A percentile compares a stretch with the other conserved stretches of the same genome.
Conservation (phyloP, 2,888 invertebrate species). For the Leuctra nigra region DNA sequence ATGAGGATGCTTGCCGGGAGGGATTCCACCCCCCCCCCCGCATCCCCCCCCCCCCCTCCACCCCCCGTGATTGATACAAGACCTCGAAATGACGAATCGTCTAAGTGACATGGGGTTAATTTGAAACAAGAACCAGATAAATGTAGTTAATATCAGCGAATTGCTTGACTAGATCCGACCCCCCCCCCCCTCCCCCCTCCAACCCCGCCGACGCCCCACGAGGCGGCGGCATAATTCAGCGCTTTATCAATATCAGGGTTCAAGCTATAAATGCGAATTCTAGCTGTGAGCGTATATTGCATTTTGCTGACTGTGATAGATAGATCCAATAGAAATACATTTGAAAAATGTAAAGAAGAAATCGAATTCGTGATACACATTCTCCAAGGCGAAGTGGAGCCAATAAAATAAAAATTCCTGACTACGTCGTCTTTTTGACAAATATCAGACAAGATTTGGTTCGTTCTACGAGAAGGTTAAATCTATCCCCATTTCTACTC, state of each 20-base stretch:
- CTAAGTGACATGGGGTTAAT: slow-evolving; percentile 30
- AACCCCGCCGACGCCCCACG: slow-evolving; percentile 15
- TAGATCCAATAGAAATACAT: slow-evolving; percentile 18
- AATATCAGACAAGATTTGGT: neutral
- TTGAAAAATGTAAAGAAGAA: slow-evolving; percentile 14
- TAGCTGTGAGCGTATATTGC: slow-evolving; percentile 17
- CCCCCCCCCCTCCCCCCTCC: slow-evolving; percentile 20
- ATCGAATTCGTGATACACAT: slow-evolving; percentile 5
- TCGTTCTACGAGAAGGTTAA: too few species aligned
- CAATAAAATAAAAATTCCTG: slow-evolving; percentile 12
- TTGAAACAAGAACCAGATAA: slow-evolving; percentile 31
- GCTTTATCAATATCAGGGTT: slow-evolving; percentile 24
- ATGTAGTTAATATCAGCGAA: slow-evolving; percentile 30
- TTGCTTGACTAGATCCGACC: slow-evolving; percentile 22
- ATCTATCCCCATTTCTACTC: too few species aligned
- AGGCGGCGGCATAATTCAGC: slow-evolving; percentile 27
- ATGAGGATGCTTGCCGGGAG: slow-evolving; percentile 21
- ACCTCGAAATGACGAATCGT: slow-evolving; percentile 29
- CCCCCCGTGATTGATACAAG: slow-evolving; percentile 29
- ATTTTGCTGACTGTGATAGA: slow-evolving; percentile 13
- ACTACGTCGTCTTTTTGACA: neutral
- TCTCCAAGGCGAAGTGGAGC: neutral
- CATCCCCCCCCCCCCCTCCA: neutral
- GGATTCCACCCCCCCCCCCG: neutral
- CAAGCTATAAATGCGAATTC: slow-evolving; percentile 17